Conservation (phyloP, 1,140 invertebrate species). For the Ladona fulva region DNA sequence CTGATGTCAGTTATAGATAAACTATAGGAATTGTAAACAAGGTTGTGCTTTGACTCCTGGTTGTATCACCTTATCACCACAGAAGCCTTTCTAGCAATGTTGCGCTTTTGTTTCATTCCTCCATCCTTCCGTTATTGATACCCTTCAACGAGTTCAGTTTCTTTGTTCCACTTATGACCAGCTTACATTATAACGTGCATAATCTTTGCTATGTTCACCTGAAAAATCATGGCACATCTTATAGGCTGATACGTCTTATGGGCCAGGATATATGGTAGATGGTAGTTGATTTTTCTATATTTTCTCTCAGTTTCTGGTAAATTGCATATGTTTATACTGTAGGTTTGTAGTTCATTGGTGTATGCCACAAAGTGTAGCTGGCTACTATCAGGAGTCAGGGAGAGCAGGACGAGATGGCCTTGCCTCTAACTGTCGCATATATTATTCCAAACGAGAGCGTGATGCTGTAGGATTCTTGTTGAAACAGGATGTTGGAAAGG, state of each 20-base stretch:
- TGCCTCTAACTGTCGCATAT: conserved; percentile 48
- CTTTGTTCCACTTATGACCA: too few species aligned
- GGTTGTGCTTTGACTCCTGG: too few species aligned
- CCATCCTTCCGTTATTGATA: too few species aligned
- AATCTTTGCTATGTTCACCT: too few species aligned
- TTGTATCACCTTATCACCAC: too few species aligned
- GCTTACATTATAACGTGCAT: too few species aligned
- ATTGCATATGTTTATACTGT: conserved; percentile 14
- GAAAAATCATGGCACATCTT: neutral
- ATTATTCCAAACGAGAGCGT: conserved; percentile 67
- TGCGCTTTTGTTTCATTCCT: too few species aligned
- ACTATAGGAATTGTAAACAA: too few species aligned
- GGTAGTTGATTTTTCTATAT: neutral
- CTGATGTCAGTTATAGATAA: too few species aligned
- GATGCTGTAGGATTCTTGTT: conserved; percentile 73
- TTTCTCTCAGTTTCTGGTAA: neutral
- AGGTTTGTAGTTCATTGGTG: conserved; percentile 91
- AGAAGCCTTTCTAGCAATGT: too few species aligned
- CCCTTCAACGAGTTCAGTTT: too few species aligned
- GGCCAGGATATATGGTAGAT: too few species aligned
- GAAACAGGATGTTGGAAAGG: conserved; percentile 52
- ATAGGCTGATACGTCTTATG: neutral
- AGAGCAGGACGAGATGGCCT: conserved; percentile 54
- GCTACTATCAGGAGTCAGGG: conserved; percentile 54
- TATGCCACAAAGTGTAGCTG: conserved; percentile 65